Evolutionary conservation across 2,888 invertebrate species (phyloP).

Genomic region (Teleogryllus oceanicus): DNA sequence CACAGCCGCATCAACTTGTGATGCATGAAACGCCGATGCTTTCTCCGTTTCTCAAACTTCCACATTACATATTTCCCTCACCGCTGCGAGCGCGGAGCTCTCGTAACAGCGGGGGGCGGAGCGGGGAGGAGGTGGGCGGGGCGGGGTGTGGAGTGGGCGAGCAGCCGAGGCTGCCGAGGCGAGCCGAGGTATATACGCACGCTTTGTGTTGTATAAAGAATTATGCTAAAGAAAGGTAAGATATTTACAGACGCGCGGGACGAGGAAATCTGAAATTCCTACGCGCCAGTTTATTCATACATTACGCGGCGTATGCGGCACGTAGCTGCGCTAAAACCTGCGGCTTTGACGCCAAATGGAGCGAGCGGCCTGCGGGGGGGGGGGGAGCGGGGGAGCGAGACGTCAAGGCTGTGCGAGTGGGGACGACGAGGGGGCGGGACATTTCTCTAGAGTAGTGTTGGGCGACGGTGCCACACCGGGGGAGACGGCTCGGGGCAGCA

Average conservation of each 20-base stretch:
- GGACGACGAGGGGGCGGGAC: no score
- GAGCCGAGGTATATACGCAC: neutral
- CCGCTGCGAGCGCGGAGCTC: neutral
- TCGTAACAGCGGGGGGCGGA: neutral
- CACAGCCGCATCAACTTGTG: constrained; percentile 24
- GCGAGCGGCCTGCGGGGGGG: neutral
- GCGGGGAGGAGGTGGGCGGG: neutral
- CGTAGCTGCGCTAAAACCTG: constrained; percentile 18
- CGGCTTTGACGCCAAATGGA: constrained; percentile 18
- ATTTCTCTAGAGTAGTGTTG: no score
- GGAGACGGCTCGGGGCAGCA: no score
- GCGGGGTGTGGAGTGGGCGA: neutral
- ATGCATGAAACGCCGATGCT: constrained; percentile 26
- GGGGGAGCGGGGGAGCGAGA: neutral
- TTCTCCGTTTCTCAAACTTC: constrained; percentile 11
- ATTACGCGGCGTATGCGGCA: constrained; percentile 1
- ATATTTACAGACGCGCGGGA: neutral
- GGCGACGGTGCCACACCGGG: no score
- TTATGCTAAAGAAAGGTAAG: constrained; percentile 19
- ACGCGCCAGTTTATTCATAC: constrained; percentile 18
- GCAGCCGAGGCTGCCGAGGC: neutral
- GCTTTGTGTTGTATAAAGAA: constrained; percentile 21
- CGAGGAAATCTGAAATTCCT: neutral
- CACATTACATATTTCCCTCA: neutral
- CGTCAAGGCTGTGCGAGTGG: no score